Evolutionary conservation across 2,113 vertebrate genomes (phyloP).

Genomic region (Cavia porcellus): DNA sequence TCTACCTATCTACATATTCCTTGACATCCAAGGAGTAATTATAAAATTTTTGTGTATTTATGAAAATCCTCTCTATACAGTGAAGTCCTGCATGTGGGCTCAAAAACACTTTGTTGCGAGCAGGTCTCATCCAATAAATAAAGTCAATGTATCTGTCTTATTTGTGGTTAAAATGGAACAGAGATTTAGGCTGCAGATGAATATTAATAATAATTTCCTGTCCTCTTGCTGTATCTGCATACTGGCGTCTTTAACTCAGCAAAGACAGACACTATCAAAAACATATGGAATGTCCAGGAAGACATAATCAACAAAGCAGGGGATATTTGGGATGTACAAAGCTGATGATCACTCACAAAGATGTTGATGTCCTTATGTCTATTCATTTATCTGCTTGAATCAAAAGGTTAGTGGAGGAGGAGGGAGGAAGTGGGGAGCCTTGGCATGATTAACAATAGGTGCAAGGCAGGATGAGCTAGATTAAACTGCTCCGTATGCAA

Average conservation of each 20-base stretch:
- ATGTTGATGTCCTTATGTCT: slow-evolving; percentile 87
- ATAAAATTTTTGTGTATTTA: not conserved
- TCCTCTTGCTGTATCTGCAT: slow-evolving; percentile 44
- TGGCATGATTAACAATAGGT: slow-evolving; percentile 90
- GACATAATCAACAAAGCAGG: slow-evolving; percentile 82
- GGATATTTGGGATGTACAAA: slow-evolving; percentile 76
- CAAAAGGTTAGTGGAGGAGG: slow-evolving; percentile 83
- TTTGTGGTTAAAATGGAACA: slow-evolving; percentile 72
- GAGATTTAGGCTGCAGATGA: not conserved
- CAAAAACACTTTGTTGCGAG: not conserved
- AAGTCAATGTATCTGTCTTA: slow-evolving; percentile 60
- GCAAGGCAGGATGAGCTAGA: slow-evolving; percentile 89
- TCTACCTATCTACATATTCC: not conserved
- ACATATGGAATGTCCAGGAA: slow-evolving; percentile 81
- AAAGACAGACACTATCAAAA: slow-evolving; percentile 80
- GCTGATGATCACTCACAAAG: slow-evolving; percentile 87
- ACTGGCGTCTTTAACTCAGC: slow-evolving; percentile 73
- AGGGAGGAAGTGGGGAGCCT: slow-evolving; percentile 69
- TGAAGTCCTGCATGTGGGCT: not conserved
- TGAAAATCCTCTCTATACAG: not conserved
- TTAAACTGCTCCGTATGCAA: slow-evolving; percentile 91
- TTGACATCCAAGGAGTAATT: not conserved
- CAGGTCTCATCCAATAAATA: not conserved
- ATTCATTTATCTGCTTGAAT: slow-evolving; percentile 89
- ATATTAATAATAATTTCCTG: slow-evolving; percentile 72